phyloP scores from a whole-genome alignment of 2,888 invertebrate species.

The Microlaimidae sp. region DNA sequence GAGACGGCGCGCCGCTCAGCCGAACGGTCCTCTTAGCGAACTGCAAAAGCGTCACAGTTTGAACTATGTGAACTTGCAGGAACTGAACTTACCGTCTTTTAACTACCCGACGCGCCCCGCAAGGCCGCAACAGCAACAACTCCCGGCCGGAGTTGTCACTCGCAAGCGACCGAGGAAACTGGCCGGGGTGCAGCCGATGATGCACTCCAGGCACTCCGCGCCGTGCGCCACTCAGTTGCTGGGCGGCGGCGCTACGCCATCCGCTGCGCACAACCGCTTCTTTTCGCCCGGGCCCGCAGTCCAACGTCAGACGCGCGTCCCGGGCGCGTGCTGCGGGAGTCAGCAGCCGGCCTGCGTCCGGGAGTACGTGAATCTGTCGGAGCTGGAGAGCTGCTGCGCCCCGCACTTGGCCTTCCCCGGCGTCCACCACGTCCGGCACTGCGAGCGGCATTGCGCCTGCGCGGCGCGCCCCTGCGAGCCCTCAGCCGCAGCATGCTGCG shows the following conservation, averaged over 20 bases:
- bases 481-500: background rate
- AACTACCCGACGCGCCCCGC: background rate
- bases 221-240: no score
- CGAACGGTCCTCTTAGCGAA: background rate
- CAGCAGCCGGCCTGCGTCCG: background rate
- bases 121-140: background rate
- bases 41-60: no score
- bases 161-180: background rate
- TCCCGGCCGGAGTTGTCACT: no score
- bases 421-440: background rate
- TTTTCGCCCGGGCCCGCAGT: background rate
- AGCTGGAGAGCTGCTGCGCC: slow-evolving; percentile 9
- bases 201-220: background rate
- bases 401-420: background rate
- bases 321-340: background rate
- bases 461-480: background rate
- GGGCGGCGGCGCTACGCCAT: no score
- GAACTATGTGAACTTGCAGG: no score
- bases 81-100: no score
- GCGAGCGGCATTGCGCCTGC: slow-evolving; percentile 9
- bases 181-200: background rate
- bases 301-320: background rate
- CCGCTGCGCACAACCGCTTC: background rate
- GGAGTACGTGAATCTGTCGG: slow-evolving; percentile 10
- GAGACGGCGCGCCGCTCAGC: background rate